These are phyloP conservation scores for Bagarius yarrelli DNA, from an alignment of 2,113 vertebrate genomes.

Conservation along the genomic window DNA sequence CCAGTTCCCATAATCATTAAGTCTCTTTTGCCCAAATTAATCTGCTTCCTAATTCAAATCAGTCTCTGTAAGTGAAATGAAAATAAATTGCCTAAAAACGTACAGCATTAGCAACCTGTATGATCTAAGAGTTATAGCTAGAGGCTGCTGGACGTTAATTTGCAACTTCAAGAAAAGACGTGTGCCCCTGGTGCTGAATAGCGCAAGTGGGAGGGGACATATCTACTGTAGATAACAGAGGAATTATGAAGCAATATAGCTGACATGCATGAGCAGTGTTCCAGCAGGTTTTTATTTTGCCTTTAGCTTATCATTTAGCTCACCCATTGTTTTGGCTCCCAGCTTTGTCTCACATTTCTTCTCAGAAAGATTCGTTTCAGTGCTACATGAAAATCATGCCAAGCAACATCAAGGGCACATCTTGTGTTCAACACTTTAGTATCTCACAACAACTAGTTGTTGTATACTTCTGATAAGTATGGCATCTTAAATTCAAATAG, in stretches of 20 bases:
- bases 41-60: constrained; percentile 20
- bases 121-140: not conserved
- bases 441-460: constrained; percentile 3
- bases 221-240: constrained; percentile 33
- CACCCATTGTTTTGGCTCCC: constrained; percentile 7
- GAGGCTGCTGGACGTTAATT: not conserved
- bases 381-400: constrained; percentile 23
- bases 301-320: constrained; percentile 23
- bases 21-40: not conserved
- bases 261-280: constrained; percentile 20
- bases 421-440: constrained; percentile 5
- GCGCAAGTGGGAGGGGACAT: constrained; percentile 19
- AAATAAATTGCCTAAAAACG: not conserved
- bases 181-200: constrained; percentile 6
- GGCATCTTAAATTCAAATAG: constrained; percentile 13
- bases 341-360: constrained; percentile 21
- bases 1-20: constrained; percentile 19
- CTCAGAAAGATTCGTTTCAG: constrained; percentile 22
- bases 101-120: not conserved
- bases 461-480: not conserved
- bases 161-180: not conserved
- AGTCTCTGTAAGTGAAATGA: not conserved
- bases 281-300: constrained; percentile 15
- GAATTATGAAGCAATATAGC: constrained; percentile 33
- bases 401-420: constrained; percentile 16